These are phyloP conservation scores for Scolopax rusticola DNA, from an alignment of 2,797 vertebrate genomes.

Conservation along the genomic window DNA sequence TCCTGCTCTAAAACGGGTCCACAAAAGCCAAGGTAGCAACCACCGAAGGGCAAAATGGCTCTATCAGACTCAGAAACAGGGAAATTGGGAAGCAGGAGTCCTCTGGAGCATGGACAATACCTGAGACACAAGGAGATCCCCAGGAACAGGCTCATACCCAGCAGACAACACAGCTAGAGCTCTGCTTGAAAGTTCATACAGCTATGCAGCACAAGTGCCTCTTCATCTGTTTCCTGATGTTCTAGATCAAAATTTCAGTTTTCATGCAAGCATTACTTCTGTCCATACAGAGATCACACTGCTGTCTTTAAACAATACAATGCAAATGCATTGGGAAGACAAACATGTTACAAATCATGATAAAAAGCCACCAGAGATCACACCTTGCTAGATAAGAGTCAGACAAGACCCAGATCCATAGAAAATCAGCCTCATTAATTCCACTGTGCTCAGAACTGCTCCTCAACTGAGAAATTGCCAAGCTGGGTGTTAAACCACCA, in stretches of 20 bases:
- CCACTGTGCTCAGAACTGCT: background rate
- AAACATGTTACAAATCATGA: background rate
- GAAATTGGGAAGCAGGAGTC: background rate
- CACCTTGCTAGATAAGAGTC: background rate
- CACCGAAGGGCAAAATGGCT: background rate
- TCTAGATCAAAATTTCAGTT: background rate
- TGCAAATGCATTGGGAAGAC: rapidly evolving
- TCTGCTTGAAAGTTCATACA: background rate
- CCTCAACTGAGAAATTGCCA: background rate
- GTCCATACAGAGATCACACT: background rate
- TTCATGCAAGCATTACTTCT: background rate
- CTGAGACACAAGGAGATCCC: background rate
- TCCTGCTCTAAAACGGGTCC: background rate
- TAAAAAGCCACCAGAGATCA: background rate
- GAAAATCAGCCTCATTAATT: constrained; percentile 37
- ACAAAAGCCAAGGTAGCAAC: background rate
- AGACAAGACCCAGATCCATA: constrained; percentile 30
- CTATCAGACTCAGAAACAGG: background rate
- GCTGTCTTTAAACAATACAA: background rate
- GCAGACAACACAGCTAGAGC: background rate
- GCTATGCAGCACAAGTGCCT: background rate
- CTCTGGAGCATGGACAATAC: background rate
- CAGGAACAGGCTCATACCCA: background rate
- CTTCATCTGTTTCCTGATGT: background rate
- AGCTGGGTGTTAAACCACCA: background rate